These are phyloP conservation scores for Enteromius viviparus DNA, from an alignment of 2,797 vertebrate genomes.

Conservation along the genomic window DNA sequence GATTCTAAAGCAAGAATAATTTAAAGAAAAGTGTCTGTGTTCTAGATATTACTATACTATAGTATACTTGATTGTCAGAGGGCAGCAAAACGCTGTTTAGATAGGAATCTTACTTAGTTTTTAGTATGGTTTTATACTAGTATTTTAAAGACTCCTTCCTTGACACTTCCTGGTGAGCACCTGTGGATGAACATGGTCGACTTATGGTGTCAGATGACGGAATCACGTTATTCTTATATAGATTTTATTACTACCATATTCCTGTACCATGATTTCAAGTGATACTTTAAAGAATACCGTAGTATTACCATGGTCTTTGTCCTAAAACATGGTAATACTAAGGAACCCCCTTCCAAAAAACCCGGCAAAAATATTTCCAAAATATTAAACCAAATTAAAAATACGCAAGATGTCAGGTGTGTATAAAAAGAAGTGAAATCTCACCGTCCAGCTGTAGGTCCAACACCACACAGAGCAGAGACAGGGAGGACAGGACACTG, in stretches of 20 bases:
- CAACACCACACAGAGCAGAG: slow-evolving; percentile 83
- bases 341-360: neutral
- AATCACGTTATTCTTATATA: neutral
- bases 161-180: slow-evolving; percentile 16
- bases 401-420: too few species aligned
- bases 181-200: neutral
- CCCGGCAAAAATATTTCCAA: too few species aligned
- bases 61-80: neutral
- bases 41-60: too few species aligned
- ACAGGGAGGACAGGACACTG: slow-evolving; percentile 81
- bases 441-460: slow-evolving; percentile 85
- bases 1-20: neutral
- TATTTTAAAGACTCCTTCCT: neutral
- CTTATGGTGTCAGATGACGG: neutral
- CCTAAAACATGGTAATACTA: neutral
- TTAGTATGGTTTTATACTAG: neutral
- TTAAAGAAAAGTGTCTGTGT: too few species aligned
- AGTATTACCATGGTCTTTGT: neutral
- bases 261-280: neutral
- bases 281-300: neutral
- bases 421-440: slow-evolving; percentile 24
- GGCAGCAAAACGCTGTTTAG: neutral
- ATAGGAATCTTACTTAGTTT: neutral
- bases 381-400: too few species aligned
- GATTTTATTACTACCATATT: neutral